Conservation (phyloP, 1,140 invertebrate genomes). For the Neocloeon triangulifer region DNA sequence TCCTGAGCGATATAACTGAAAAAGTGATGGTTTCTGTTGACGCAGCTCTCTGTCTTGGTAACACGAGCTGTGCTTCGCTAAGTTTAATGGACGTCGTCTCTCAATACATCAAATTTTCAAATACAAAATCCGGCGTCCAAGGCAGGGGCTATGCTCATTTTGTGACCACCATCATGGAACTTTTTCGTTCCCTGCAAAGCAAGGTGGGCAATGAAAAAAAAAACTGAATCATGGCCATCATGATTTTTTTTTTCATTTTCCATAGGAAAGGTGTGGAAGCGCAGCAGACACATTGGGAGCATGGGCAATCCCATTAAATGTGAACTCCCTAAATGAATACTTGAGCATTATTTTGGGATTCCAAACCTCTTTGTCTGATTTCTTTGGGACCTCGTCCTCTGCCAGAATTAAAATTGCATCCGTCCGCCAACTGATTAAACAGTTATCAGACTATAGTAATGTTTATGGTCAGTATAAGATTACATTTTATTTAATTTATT, state of each 20-base stretch:
- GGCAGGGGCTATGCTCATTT: slow-evolving; percentile 11
- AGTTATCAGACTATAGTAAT: no score
- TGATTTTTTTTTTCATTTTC: slow-evolving; percentile 13
- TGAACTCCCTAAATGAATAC: no score
- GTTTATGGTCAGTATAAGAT: no score
- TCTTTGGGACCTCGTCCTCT: no score
- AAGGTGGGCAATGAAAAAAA: slow-evolving; percentile 11
- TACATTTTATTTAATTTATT: no score
- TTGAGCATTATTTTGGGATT: no score
- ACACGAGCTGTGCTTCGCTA: slow-evolving; percentile 9
- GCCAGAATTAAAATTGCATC: no score
- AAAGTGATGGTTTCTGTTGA: slow-evolving; percentile 15
- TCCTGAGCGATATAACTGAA: slow-evolving; percentile 5
- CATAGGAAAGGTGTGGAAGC: no score
- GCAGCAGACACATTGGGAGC: no score
- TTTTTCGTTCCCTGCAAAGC: slow-evolving; percentile 13
- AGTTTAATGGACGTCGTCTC: slow-evolving; percentile 14
- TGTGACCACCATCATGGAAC: slow-evolving; percentile 12
- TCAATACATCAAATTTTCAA: slow-evolving; percentile 14
- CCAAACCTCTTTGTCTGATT: no score
- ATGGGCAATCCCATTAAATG: no score
- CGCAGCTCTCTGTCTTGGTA: slow-evolving; percentile 13
- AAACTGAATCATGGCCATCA: slow-evolving; percentile 12
- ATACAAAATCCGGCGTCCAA: slow-evolving; percentile 13
- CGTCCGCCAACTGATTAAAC: no score